phyloP scores from a whole-genome alignment of 2,797 vertebrate genomes.

The Xiphophorus birchmanni region DNA sequence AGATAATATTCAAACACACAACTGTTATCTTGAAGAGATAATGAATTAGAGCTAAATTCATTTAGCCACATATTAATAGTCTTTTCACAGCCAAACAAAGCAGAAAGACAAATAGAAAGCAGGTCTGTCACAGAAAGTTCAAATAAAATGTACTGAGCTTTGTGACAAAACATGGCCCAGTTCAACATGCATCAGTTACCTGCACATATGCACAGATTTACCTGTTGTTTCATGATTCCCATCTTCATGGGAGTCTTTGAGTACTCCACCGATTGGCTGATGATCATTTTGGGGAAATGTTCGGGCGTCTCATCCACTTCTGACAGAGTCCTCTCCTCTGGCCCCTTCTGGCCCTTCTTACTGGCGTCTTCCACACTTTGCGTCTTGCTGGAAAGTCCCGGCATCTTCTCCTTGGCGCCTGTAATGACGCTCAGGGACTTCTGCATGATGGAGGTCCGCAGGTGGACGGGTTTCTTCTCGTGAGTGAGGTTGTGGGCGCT shows the following conservation, averaged over 20 bases:
- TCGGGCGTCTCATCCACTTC: constrained; percentile 88
- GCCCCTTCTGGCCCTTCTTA: constrained; percentile 85
- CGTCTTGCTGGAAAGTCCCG: constrained; percentile 88
- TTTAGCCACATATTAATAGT: not conserved
- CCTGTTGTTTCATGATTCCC: constrained; percentile 97
- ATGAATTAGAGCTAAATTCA: no score
- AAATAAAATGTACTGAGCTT: not conserved
- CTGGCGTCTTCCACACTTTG: constrained; percentile 87
- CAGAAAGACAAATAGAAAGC: not conserved
- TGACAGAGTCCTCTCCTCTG: constrained; percentile 82
- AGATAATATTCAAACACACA: no score
- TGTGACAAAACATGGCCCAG: not conserved
- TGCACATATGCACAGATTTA: constrained; percentile 9
- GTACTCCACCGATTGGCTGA: constrained; percentile 88
- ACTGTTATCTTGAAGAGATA: no score
- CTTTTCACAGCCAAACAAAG: not conserved
- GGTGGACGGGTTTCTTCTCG: constrained; percentile 92
- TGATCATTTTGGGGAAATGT: constrained; percentile 85
- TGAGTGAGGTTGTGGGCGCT: constrained; percentile 95
- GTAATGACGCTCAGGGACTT: constrained; percentile 98
- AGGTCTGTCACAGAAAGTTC: not conserved
- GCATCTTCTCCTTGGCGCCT: constrained; percentile 95
- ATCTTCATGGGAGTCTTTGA: constrained; percentile 90
- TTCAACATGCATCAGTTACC: not conserved
- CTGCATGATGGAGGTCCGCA: constrained; percentile 92